Evolutionary conservation across 2,113 vertebrate genomes (phyloP).

Genomic region (Gobiocypris rarus): DNA sequence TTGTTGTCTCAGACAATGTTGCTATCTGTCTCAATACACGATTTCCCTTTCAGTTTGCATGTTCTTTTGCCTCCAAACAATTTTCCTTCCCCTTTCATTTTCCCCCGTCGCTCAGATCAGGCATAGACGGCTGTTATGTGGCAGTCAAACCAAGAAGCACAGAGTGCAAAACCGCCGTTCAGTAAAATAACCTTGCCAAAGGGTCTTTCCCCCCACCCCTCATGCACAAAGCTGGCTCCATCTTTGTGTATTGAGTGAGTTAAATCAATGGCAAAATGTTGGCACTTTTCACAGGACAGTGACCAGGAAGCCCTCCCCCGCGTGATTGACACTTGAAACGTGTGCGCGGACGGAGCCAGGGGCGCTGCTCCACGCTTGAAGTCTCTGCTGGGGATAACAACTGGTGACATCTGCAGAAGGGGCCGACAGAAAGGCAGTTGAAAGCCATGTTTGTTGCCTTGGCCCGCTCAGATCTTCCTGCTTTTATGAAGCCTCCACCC

Average conservation of each 20-base stretch:
- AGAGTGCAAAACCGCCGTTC: conserved; percentile 79
- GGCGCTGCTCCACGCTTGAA: conserved; percentile 86
- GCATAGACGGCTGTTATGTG: conserved; percentile 79
- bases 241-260: conserved; percentile 90
- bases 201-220: conserved; percentile 77
- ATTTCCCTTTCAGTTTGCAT: conserved; percentile 85
- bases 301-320: conserved; percentile 81
- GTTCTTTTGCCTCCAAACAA: conserved; percentile 71
- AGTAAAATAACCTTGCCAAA: conserved; percentile 91
- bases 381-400: conserved; percentile 90
- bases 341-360: conserved; percentile 87
- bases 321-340: conserved; percentile 94
- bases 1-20: conserved; percentile 69
- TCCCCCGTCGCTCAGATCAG: conserved; percentile 43
- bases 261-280: conserved; percentile 94
- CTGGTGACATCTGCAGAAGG: conserved; percentile 92
- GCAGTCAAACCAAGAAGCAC: conserved; percentile 89
- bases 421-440: conserved; percentile 91
- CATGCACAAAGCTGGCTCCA: conserved; percentile 85
- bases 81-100: conserved; percentile 61
- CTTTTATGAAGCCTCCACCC: conserved; percentile 84
- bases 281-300: conserved; percentile 93
- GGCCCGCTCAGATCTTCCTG: conserved; percentile 86
- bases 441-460: conserved; percentile 90
- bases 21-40: conserved; percentile 79